These are phyloP conservation scores for Clanis bilineata DNA, from an alignment of 2,888 invertebrate genomes.

Conservation along the genomic window DNA sequence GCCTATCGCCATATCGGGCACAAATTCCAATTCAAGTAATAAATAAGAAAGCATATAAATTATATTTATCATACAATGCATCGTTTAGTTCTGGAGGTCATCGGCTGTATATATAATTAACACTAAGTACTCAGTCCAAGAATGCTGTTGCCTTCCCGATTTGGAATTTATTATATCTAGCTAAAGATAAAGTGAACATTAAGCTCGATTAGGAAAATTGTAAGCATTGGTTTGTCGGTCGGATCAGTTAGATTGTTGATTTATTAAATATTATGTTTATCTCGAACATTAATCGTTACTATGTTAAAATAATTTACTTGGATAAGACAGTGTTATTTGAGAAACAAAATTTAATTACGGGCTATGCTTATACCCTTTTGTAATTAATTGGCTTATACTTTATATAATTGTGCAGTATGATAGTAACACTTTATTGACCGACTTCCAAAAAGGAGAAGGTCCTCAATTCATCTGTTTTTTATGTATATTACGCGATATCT, in stretches of 20 bases:
- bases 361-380: not conserved
- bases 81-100: conserved; percentile 15
- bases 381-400: too few species aligned
- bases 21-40: too few species aligned
- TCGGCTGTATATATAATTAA: conserved; percentile 41
- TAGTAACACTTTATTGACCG: too few species aligned
- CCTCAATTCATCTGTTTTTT: too few species aligned
- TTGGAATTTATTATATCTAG: conserved; percentile 75
- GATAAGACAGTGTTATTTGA: not conserved
- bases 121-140: conserved; percentile 49
- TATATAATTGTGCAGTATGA: too few species aligned
- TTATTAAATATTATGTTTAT: conserved; percentile 26
- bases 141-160: conserved; percentile 67
- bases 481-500: too few species aligned
- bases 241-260: conserved; percentile 36
- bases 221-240: conserved; percentile 35
- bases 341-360: not conserved
- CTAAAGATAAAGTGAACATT: conserved; percentile 55
- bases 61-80: conserved; percentile 8
- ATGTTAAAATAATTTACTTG: conserved; percentile 3
- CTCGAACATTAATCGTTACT: not conserved
- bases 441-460: too few species aligned
- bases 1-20: too few species aligned
- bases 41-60: conserved; percentile 10
- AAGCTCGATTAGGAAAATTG: conserved; percentile 49